Evolutionary conservation across 1,140 invertebrate genomes (phyloP).

Genomic region (Conus ventricosus): DNA sequence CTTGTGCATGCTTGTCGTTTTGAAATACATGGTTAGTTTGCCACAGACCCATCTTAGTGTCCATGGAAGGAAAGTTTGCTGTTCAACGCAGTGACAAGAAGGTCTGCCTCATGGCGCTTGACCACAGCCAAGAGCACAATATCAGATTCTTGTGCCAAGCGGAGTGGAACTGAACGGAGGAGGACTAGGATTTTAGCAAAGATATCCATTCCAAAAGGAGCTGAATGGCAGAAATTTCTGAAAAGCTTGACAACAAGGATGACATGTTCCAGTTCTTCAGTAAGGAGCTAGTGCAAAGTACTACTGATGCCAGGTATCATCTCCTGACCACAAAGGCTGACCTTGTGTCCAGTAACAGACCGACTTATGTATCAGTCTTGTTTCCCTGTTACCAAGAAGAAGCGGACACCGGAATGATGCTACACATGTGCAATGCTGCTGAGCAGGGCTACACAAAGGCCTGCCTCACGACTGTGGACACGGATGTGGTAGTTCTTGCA

Average conservation of each 20-base stretch:
- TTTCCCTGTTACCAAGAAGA: constrained; percentile 52
- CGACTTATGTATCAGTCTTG: neutral
- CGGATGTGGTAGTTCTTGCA: too few relatives aligned
- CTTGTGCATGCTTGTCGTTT: too few relatives aligned
- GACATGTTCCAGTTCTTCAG: neutral
- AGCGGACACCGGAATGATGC: constrained; percentile 51
- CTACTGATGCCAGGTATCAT: neutral
- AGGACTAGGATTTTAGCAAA: neutral
- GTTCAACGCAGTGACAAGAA: neutral
- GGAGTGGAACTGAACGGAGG: constrained; percentile 12
- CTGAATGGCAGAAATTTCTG: constrained; percentile 9
- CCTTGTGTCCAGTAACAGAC: too few relatives aligned
- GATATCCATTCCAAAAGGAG: neutral
- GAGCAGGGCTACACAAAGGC: constrained; percentile 37
- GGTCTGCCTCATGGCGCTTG: constrained; percentile 1
- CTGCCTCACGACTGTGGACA: constrained; percentile 33
- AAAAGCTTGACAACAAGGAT: neutral
- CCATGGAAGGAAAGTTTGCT: neutral
- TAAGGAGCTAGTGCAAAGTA: neutral
- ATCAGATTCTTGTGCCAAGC: constrained; percentile 15
- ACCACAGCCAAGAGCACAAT: neutral
- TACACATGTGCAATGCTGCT: constrained; percentile 50
- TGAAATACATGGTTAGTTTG: too few relatives aligned
- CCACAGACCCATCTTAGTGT: too few relatives aligned
- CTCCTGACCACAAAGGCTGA: too few relatives aligned